Evolutionary conservation across 2,888 invertebrate genomes (phyloP).

Genomic region (Troglohyphantes excavatus): DNA sequence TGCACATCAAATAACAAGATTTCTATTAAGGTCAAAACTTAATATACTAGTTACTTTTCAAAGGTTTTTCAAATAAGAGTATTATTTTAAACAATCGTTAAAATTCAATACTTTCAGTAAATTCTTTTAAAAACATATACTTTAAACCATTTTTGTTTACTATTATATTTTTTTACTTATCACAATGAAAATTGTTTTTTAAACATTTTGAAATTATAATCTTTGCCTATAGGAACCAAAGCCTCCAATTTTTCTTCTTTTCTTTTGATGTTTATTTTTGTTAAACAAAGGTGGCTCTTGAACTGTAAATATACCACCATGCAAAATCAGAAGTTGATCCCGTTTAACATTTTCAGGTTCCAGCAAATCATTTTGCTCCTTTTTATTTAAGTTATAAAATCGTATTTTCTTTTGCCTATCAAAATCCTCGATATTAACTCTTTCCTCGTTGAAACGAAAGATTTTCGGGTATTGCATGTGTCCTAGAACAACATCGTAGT

Average conservation of each 20-base stretch:
- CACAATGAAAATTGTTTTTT: background rate
- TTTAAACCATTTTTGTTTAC: too few species aligned
- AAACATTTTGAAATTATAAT: background rate
- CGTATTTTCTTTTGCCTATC: conserved; percentile 77
- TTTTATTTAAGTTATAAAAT: conserved; percentile 29
- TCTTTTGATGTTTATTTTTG: conserved; percentile 43
- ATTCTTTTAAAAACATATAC: too few species aligned
- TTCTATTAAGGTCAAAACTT: too few species aligned
- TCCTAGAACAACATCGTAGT: conserved; percentile 67
- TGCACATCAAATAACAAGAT: background rate
- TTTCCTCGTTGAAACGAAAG: conserved; percentile 79
- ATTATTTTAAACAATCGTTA: too few species aligned
- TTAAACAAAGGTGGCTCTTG: conserved; percentile 73
- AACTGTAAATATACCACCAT: conserved; percentile 78
- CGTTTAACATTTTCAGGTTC: conserved; percentile 78
- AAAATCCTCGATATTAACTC: conserved; percentile 79
- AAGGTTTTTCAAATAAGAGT: too few species aligned
- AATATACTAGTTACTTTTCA: too few species aligned
- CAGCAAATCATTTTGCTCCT: conserved; percentile 54
- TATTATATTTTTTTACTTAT: background rate
- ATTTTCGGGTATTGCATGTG: conserved; percentile 77
- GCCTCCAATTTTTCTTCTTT: conserved; percentile 28
- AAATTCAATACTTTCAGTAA: too few species aligned
- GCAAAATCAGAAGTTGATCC: conserved; percentile 77
- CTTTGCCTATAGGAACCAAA: conserved; percentile 25